Conservation (phyloP, 1,140 invertebrate species). For the Plodia interpunctella region DNA sequence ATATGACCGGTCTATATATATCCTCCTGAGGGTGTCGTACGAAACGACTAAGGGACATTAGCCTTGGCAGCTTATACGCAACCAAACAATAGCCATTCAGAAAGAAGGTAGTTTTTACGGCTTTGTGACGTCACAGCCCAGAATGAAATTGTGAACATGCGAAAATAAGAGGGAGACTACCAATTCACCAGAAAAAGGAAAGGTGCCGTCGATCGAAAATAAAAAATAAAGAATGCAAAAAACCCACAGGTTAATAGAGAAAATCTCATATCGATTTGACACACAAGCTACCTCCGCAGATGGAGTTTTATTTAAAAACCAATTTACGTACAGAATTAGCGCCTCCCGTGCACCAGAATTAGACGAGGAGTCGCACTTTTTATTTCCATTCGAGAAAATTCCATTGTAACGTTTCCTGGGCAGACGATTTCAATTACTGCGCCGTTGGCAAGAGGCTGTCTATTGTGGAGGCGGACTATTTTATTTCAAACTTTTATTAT, state of each 20-base stretch:
- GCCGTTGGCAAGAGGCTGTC: conserved; percentile 10
- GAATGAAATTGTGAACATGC: too few species aligned
- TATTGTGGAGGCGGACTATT: conserved; percentile 27
- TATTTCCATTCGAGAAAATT: conserved; percentile 56
- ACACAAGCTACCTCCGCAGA: neutral
- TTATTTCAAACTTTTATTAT: conserved; percentile 13
- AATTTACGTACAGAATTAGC: conserved; percentile 45
- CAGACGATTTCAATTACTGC: conserved; percentile 58
- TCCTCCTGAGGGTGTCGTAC: too few species aligned
- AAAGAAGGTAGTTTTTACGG: too few species aligned
- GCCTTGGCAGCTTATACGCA: too few species aligned
- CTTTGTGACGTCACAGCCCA: too few species aligned
- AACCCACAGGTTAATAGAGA: neutral
- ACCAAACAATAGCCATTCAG: too few species aligned
- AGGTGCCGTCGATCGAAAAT: too few species aligned
- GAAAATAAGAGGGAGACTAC: too few species aligned
- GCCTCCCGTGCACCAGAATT: conserved; percentile 28
- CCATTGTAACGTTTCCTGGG: conserved; percentile 47
- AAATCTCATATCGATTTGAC: neutral
- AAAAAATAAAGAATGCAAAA: too few species aligned
- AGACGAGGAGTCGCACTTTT: conserved; percentile 38
- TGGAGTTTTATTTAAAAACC: conserved; percentile 39
- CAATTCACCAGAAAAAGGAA: too few species aligned
- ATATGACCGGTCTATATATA: too few species aligned
- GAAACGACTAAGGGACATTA: too few species aligned